Evolutionary conservation across 1,140 invertebrate species (phyloP).

Genomic region (Hesperophylax magnus): DNA sequence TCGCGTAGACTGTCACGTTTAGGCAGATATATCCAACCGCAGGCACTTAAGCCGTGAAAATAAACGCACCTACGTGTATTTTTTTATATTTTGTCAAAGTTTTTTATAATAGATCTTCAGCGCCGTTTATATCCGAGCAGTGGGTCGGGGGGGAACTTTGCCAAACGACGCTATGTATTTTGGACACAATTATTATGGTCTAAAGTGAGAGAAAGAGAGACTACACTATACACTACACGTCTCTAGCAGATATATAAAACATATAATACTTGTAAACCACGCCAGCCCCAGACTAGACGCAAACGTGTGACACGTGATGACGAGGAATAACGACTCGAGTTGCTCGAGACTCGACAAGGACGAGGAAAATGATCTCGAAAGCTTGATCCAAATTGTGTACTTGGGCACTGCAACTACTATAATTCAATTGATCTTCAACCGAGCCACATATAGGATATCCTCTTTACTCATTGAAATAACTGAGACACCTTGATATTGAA

Average conservation of each 20-base stretch:
- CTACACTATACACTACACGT: background rate
- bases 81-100: background rate
- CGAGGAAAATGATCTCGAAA: constrained; percentile 36
- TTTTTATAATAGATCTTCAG: constrained; percentile 32
- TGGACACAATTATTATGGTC: constrained; percentile 11
- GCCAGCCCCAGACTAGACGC: constrained; percentile 5
- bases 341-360: constrained; percentile 27
- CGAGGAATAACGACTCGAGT: constrained; percentile 6
- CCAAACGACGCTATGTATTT: constrained; percentile 35
- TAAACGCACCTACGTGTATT: background rate
- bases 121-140: constrained; percentile 27
- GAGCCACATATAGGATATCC: too few relatives aligned
- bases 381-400: constrained; percentile 2
- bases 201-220: constrained; percentile 20
- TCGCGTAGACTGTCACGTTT: too few relatives aligned
- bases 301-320: constrained; percentile 19
- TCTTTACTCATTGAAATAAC: too few relatives aligned
- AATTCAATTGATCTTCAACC: too few relatives aligned
- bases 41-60: background rate
- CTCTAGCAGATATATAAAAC: too few relatives aligned
- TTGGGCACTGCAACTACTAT: too few relatives aligned
- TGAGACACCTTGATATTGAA: too few relatives aligned
- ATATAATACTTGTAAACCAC: background rate
- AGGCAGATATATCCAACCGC: too few relatives aligned
- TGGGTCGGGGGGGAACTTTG: constrained; percentile 33